Conservation (phyloP, 2,797 vertebrate genomes). For the Chiloscyllium punctatum region DNA sequence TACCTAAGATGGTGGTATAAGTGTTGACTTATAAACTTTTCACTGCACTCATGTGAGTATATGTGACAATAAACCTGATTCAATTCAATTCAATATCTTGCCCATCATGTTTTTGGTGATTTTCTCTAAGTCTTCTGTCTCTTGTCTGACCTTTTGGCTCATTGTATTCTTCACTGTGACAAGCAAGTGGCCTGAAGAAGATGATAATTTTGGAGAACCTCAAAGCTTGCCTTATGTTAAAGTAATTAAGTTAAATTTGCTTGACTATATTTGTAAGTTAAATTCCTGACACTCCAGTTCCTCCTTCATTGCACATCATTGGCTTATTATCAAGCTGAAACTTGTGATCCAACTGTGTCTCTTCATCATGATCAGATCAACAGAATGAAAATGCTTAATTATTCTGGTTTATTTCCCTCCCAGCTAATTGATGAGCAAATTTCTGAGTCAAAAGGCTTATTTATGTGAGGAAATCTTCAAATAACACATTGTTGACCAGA, state of each 20-base stretch:
- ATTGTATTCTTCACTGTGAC: neutral
- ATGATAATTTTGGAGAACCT: neutral
- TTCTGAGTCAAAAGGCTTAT: neutral
- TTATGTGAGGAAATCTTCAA: neutral
- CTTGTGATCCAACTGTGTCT: neutral
- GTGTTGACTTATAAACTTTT: too few relatives aligned
- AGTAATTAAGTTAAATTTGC: neutral
- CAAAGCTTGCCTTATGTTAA: neutral
- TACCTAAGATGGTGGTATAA: too few relatives aligned
- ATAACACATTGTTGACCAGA: neutral
- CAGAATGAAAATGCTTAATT: neutral
- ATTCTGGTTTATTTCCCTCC: neutral
- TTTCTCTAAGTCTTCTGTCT: neutral
- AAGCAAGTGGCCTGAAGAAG: neutral
- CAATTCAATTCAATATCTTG: neutral
- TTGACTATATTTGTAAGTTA: neutral
- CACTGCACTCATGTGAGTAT: too few relatives aligned
- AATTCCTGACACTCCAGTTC: neutral
- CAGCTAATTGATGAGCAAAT: neutral
- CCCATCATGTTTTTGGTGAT: neutral
- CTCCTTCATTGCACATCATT: neutral
- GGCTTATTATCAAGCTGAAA: neutral
- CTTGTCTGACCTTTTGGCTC: neutral
- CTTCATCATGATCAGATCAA: neutral
- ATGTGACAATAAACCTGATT: too few relatives aligned